These are phyloP conservation scores for Perca flavescens DNA, from an alignment of 2,113 vertebrate genomes.

Conservation along the genomic window DNA sequence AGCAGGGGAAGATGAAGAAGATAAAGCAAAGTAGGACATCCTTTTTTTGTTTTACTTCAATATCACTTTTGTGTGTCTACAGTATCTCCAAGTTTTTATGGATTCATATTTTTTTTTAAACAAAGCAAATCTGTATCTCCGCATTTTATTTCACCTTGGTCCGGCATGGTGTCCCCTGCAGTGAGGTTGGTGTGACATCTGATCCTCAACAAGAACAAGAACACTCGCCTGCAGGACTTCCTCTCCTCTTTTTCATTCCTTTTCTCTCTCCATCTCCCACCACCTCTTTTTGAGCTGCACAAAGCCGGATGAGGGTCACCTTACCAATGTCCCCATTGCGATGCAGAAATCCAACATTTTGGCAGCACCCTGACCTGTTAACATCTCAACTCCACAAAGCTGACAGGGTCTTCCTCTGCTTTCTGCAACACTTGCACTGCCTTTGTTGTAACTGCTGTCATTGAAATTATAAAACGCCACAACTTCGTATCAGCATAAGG, in stretches of 20 bases:
- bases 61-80: not conserved
- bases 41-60: conserved; percentile 48
- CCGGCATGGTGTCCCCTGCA: conserved; percentile 26
- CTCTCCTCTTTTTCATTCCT: conserved; percentile 72
- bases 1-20: conserved; percentile 27
- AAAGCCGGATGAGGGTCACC: conserved; percentile 81
- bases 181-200: conserved; percentile 53
- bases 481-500: conserved; percentile 6
- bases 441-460: conserved; percentile 9
- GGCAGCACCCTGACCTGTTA: conserved; percentile 72
- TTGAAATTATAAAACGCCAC: conserved; percentile 7
- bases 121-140: not conserved
- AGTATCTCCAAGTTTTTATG: not conserved
- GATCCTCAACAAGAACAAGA: conserved; percentile 51
- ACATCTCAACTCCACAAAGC: conserved; percentile 63
- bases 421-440: conserved; percentile 26
- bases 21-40: conserved; percentile 44
- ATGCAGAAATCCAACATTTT: conserved; percentile 76
- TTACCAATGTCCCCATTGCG: conserved; percentile 77
- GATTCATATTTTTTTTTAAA: too few relatives aligned
- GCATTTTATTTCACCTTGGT: conserved; percentile 24
- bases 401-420: conserved; percentile 67
- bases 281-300: conserved; percentile 59
- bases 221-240: conserved; percentile 59
- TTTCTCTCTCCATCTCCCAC: conserved; percentile 65